phyloP scores from a whole-genome alignment of 2,888 invertebrate genomes.

The Leptarthrus brevirostris region DNA sequence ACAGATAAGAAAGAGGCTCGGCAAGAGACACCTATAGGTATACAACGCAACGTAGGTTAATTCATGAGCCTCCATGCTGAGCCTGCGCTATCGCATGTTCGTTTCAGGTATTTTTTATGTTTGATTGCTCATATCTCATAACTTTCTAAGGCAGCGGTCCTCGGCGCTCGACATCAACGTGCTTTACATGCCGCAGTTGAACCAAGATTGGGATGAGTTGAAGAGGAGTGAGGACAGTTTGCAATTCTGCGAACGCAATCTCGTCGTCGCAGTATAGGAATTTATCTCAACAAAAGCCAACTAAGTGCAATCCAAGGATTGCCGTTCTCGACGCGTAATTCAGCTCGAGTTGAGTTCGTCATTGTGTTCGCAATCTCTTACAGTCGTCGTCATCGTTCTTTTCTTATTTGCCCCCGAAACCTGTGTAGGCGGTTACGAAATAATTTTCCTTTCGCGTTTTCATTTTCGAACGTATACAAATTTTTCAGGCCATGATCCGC shows the following conservation, averaged over 20 bases:
- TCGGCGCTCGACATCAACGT: neutral
- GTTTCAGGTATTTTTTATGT: conserved; percentile 6
- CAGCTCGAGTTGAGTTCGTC: neutral
- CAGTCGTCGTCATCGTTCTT: conserved; percentile 22
- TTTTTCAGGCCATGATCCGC: neutral
- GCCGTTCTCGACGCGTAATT: neutral
- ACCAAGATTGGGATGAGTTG: too few species aligned
- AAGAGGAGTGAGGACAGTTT: neutral
- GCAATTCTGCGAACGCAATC: conserved; percentile 1
- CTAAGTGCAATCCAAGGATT: neutral
- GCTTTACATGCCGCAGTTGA: neutral
- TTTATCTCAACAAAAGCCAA: neutral
- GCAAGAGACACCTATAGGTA: neutral
- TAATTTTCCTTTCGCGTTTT: conserved; percentile 39
- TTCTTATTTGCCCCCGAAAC: conserved; percentile 28
- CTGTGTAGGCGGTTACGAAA: conserved; percentile 45
- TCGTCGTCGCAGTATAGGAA: neutral
- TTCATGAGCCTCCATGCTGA: conserved; percentile 40
- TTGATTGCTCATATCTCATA: conserved; percentile 44
- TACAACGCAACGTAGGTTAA: neutral
- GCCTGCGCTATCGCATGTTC: conserved; percentile 33
- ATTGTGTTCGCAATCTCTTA: neutral
- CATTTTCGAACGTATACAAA: conserved; percentile 18
- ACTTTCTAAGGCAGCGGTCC: conserved; percentile 40
- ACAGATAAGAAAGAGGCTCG: neutral